Evolutionary conservation across 2,797 vertebrate genomes (phyloP).

Genomic region (Phoxinus dragarum): DNA sequence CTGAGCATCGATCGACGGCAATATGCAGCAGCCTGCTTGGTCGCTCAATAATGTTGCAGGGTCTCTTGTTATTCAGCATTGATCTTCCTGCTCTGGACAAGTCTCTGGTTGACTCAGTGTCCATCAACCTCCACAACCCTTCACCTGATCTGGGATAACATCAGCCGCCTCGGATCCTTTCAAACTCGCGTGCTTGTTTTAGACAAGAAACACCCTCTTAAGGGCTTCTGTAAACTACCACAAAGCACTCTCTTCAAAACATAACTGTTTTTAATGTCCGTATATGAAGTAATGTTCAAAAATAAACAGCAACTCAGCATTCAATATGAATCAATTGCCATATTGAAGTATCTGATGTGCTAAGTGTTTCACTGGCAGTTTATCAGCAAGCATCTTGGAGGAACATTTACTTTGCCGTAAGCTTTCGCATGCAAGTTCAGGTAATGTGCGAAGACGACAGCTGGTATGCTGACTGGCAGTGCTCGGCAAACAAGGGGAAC

Average conservation of each 20-base stretch:
- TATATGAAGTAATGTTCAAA: background rate
- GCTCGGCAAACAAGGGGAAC: slow-evolving; percentile 36
- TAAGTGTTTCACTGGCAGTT: slow-evolving; percentile 49
- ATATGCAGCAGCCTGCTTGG: slow-evolving; percentile 69
- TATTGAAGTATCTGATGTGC: slow-evolving; percentile 4
- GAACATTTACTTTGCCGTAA: slow-evolving; percentile 71
- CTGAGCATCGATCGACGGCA: slow-evolving; percentile 68
- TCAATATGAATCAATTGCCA: slow-evolving; percentile 15
- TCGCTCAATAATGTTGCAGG: slow-evolving; percentile 76
- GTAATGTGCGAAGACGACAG: slow-evolving; percentile 64
- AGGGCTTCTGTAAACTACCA: background rate
- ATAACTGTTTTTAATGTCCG: background rate
- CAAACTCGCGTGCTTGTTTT: background rate
- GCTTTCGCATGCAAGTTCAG: slow-evolving; percentile 68
- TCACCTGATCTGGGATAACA: slow-evolving; percentile 15
- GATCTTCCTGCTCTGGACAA: slow-evolving; percentile 64
- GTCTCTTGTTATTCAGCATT: slow-evolving; percentile 77
- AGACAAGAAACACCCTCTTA: background rate
- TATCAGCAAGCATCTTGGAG: slow-evolving; percentile 55
- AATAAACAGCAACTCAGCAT: background rate
- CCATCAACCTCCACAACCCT: slow-evolving; percentile 41
- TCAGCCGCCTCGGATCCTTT: background rate
- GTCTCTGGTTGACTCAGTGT: slow-evolving; percentile 32
- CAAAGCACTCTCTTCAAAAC: background rate
- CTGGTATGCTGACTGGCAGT: slow-evolving; percentile 44